Evolutionary conservation across 1,140 invertebrate genomes (phyloP).

Genomic region (Drosophila pallidifrons): DNA sequence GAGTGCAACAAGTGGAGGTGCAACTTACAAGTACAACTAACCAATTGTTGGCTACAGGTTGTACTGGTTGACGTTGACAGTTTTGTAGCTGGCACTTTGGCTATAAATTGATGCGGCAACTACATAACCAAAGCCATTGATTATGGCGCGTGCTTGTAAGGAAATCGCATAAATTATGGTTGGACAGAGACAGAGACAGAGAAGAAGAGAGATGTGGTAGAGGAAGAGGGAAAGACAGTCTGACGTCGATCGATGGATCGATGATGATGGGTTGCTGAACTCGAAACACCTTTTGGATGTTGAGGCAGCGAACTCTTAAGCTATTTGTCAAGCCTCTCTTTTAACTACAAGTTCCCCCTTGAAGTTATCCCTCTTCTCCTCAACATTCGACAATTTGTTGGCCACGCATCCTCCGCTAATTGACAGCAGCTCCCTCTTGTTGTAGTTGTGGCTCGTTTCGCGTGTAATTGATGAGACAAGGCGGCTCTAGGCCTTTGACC

Average conservation of each 20-base stretch:
- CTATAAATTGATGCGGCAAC: slow-evolving; percentile 40
- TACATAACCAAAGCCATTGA: slow-evolving; percentile 29
- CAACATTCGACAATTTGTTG: slow-evolving; percentile 17
- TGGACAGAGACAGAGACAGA: not conserved
- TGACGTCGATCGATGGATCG: slow-evolving; percentile 44
- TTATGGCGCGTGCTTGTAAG: slow-evolving; percentile 70
- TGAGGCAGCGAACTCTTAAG: not conserved
- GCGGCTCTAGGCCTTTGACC: slow-evolving; percentile 20
- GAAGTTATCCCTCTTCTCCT: not conserved
- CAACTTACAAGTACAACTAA: not conserved
- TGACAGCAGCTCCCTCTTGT: slow-evolving; percentile 13
- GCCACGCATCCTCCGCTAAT: slow-evolving; percentile 59
- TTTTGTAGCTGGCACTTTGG: slow-evolving; percentile 37
- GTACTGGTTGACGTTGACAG: slow-evolving; percentile 55
- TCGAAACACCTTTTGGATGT: slow-evolving; percentile 2
- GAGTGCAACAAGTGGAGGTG: not conserved
- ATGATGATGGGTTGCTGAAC: slow-evolving; percentile 61
- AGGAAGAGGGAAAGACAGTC: not conserved
- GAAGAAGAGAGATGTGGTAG: not conserved
- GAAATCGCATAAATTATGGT: slow-evolving; percentile 73
- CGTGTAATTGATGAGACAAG: slow-evolving; percentile 27
- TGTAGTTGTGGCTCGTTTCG: not conserved
- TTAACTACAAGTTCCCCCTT: not conserved
- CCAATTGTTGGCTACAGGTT: slow-evolving; percentile 30
- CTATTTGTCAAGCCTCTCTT: not conserved